Evolutionary conservation across 2,888 invertebrate species (phyloP).

Genomic region (Camponotus fellah): DNA sequence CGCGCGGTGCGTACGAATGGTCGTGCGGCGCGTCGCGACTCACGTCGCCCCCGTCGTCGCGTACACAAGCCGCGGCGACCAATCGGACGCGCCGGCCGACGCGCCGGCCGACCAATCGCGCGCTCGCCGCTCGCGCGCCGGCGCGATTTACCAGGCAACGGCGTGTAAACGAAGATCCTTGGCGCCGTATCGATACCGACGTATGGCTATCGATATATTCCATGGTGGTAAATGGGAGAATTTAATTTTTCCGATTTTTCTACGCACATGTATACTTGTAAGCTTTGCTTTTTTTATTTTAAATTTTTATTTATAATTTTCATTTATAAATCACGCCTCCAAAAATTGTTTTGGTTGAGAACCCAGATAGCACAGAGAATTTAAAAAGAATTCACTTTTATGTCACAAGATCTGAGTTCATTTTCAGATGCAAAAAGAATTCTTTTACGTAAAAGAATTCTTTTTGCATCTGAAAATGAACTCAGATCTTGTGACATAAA

Average conservation of each 20-base stretch:
- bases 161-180: slow-evolving; percentile 44
- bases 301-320: not conserved
- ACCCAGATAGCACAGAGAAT: no score
- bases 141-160: slow-evolving; percentile 38
- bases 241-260: no score
- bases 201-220: slow-evolving; percentile 17
- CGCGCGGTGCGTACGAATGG: slow-evolving; percentile 68
- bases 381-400: no score
- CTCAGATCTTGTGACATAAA: no score
- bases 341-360: no score
- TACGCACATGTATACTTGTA: no score
- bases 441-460: no score
- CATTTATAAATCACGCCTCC: not conserved
- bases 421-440: no score
- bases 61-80: slow-evolving; percentile 54
- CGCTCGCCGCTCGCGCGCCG: slow-evolving; percentile 8
- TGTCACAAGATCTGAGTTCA: no score
- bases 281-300: not conserved
- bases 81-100: slow-evolving; percentile 13
- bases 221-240: not conserved
- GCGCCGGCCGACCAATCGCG: slow-evolving; percentile 23
- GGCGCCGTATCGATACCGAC: not conserved
- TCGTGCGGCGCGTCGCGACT: slow-evolving; percentile 44
- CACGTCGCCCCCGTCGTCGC: slow-evolving; percentile 46
- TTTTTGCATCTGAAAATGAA: no score